Conservation (phyloP, 2,888 invertebrate species). For the Empis stercorea region DNA sequence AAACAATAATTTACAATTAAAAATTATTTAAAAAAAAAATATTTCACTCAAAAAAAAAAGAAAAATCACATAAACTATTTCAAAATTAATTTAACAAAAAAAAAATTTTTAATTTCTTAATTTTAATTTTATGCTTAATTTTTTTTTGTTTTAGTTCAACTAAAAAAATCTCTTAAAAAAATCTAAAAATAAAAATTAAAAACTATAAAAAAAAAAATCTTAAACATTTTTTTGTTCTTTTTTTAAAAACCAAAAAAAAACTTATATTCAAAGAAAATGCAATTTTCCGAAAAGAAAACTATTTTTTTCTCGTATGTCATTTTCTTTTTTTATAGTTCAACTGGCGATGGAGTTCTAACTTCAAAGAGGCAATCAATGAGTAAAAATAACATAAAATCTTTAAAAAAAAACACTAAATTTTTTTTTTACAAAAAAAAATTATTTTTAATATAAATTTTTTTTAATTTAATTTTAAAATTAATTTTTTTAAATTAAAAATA, state of each 20-base stretch:
- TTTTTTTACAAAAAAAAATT: slow-evolving; percentile 16
- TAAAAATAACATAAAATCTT: slow-evolving; percentile 22
- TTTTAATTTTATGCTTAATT: too few species aligned
- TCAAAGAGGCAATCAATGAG: slow-evolving; percentile 87
- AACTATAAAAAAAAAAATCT: neutral
- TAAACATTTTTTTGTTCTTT: neutral
- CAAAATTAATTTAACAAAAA: too few species aligned
- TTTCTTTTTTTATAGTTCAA: slow-evolving; percentile 52
- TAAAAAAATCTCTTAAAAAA: too few species aligned
- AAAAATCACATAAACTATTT: too few species aligned
- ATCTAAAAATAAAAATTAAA: too few species aligned
- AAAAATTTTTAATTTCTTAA: too few species aligned
- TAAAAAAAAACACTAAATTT: slow-evolving; percentile 11
- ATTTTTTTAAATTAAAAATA: slow-evolving; percentile 4
- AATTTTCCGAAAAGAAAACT: slow-evolving; percentile 1
- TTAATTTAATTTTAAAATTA: neutral
- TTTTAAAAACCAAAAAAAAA: neutral
- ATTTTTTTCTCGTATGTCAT: slow-evolving; percentile 22
- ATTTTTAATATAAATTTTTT: slow-evolving; percentile 2
- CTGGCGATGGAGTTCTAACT: slow-evolving; percentile 95
- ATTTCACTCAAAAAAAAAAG: too few species aligned
- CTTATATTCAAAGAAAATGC: neutral
- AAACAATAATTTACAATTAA: too few species aligned
- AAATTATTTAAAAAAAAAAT: too few species aligned
- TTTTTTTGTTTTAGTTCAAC: too few species aligned